Percentiles rank a stretch among this genome's conserved stretches.
These are phyloP conservation scores for Nothocercus julius DNA, from an alignment of 2,113 vertebrate species.

Conservation along the genomic window DNA sequence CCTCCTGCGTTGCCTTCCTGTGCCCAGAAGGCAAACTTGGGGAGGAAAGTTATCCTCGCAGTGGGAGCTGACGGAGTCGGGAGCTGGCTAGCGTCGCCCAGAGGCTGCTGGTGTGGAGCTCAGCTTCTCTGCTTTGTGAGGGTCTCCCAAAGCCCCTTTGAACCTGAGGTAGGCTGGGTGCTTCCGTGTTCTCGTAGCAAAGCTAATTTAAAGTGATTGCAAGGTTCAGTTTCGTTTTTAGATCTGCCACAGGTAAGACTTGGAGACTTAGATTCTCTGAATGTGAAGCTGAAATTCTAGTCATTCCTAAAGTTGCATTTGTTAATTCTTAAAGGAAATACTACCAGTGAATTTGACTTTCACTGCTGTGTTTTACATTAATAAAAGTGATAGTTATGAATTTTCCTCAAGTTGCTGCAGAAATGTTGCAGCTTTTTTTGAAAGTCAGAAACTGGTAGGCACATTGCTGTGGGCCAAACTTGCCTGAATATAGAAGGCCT, in stretches of 20 bases:
- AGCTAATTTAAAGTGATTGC: neutral
- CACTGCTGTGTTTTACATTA: neutral
- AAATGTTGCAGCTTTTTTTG: neutral
- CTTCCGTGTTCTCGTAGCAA: neutral
- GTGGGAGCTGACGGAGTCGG: neutral
- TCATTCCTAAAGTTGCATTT: neutral
- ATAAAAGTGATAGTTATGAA: neutral
- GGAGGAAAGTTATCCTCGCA: neutral
- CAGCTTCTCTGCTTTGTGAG: neutral
- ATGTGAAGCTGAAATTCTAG: slow-evolving; percentile 10
- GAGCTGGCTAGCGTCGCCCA: neutral
- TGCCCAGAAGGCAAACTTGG: neutral
- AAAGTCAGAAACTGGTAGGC: neutral
- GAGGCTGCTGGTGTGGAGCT: neutral
- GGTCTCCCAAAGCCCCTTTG: neutral
- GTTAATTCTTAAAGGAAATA: neutral
- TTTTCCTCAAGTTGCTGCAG: neutral
- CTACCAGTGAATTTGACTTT: neutral
- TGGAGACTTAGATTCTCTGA: neutral
- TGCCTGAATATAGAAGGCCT: neutral
- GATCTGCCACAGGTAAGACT: slow-evolving; percentile 10
- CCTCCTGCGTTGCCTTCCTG: neutral
- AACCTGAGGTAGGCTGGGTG: neutral
- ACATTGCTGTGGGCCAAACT: neutral
- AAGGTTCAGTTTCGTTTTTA: slow-evolving; percentile 7